phyloP scores from a whole-genome alignment of 2,888 invertebrate genomes.

The Spialia ferax region DNA sequence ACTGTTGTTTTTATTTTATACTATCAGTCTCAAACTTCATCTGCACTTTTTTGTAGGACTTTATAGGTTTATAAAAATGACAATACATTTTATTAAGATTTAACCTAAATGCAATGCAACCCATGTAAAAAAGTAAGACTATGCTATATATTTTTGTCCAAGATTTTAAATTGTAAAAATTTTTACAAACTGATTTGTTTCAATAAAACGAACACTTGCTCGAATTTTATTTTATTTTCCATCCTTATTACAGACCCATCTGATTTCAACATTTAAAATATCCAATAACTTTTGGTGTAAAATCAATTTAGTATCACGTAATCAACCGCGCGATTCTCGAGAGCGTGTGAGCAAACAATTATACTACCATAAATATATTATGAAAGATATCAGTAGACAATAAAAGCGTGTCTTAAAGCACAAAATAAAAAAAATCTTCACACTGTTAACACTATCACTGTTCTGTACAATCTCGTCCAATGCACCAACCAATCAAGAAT shows the following conservation, averaged over 20 bases:
- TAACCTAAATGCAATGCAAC: constrained; percentile 15
- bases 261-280: constrained; percentile 72
- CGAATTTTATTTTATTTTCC: constrained; percentile 72
- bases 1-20: background rate
- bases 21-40: background rate
- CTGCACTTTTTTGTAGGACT: background rate
- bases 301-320: constrained; percentile 57
- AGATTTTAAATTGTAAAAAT: constrained; percentile 37
- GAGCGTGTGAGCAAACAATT: constrained; percentile 61
- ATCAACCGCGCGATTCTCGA: constrained; percentile 52
- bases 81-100: background rate
- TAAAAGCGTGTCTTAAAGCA: constrained; percentile 78
- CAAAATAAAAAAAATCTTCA: constrained; percentile 66
- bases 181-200: constrained; percentile 40
- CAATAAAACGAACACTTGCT: constrained; percentile 62
- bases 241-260: constrained; percentile 80
- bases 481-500: constrained; percentile 38
- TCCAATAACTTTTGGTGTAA: constrained; percentile 67
- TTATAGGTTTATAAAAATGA: background rate
- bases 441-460: constrained; percentile 71
- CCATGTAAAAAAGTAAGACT: constrained; percentile 3
- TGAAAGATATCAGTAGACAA: constrained; percentile 64
- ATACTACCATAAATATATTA: constrained; percentile 78
- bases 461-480: constrained; percentile 55
- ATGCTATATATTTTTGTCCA: constrained; percentile 28